A percentile compares a stretch with the other conserved stretches of the same genome.
These are phyloP conservation scores for Megaceryle maxima DNA, from an alignment of 2,113 vertebrate species.

Conservation along the genomic window DNA sequence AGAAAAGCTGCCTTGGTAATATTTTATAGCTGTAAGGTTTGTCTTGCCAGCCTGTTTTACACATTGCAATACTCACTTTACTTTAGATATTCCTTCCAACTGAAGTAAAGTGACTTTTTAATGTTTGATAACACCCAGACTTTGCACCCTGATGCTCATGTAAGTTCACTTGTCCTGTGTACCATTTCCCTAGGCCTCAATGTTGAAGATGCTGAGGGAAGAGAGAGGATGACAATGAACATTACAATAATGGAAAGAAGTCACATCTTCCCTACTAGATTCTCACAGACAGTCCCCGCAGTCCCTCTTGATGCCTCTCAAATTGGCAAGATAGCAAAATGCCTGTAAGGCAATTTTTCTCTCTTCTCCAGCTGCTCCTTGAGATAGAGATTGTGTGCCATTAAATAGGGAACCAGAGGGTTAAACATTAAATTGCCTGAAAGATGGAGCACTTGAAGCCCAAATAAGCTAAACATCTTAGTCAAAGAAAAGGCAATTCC, in stretches of 20 bases:
- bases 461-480: background rate
- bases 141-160: background rate
- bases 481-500: slow-evolving; percentile 9
- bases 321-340: background rate
- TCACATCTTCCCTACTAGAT: background rate
- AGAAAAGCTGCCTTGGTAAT: background rate
- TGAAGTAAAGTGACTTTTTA: background rate
- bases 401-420: background rate
- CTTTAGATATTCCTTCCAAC: background rate
- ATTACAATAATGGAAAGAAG: background rate
- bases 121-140: background rate
- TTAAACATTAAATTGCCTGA: background rate
- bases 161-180: background rate
- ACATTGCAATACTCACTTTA: background rate
- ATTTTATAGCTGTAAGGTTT: background rate
- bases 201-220: background rate
- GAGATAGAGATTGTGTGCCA: background rate
- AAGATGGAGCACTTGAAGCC: background rate
- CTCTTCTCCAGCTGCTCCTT: background rate
- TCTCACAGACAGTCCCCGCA: background rate
- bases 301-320: background rate
- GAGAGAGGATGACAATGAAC: background rate
- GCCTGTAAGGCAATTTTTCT: background rate
- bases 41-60: background rate
- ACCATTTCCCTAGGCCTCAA: background rate